phyloP scores from a whole-genome alignment of 1,140 invertebrate species.

The Scaptomyza montana region DNA sequence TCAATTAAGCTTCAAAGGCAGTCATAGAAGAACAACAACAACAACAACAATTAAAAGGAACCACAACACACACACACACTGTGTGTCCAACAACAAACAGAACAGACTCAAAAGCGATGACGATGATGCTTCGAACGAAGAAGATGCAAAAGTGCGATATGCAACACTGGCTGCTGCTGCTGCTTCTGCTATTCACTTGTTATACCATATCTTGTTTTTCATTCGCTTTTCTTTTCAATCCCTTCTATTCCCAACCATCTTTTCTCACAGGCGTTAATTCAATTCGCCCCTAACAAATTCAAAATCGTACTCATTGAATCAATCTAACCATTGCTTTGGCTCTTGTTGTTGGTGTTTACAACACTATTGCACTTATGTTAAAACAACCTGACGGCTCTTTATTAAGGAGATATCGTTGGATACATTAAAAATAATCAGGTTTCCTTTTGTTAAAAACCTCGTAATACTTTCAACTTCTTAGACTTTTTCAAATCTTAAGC shows the following conservation, averaged over 20 bases:
- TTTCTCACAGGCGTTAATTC: constrained; percentile 32
- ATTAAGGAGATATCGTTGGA: too few species aligned
- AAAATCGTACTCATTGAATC: constrained; percentile 46
- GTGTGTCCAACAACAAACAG: constrained; percentile 27
- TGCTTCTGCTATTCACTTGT: not conserved
- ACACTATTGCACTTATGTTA: not conserved
- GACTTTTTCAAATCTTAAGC: too few species aligned
- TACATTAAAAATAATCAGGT: too few species aligned
- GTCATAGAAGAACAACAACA: constrained; percentile 13
- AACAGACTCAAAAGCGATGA: constrained; percentile 6
- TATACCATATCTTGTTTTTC: too few species aligned
- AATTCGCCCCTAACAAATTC: constrained; percentile 22
- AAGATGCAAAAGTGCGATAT: constrained; percentile 6
- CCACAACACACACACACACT: constrained; percentile 13
- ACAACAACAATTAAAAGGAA: too few species aligned
- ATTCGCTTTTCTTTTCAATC: too few species aligned
- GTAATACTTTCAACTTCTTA: too few species aligned
- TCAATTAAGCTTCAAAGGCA: constrained; percentile 80
- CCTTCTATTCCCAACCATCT: constrained; percentile 37
- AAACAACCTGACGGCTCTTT: too few species aligned
- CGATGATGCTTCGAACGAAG: constrained; percentile 13
- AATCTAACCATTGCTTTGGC: constrained; percentile 18
- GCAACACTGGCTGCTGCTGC: constrained; percentile 6
- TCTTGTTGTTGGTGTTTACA: not conserved
- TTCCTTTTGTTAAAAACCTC: too few species aligned